A percentile compares a stretch with the other conserved stretches of the same genome.
Evolutionary conservation across 2,113 vertebrate genomes (phyloP).

Genomic region (Alligator sinensis): DNA sequence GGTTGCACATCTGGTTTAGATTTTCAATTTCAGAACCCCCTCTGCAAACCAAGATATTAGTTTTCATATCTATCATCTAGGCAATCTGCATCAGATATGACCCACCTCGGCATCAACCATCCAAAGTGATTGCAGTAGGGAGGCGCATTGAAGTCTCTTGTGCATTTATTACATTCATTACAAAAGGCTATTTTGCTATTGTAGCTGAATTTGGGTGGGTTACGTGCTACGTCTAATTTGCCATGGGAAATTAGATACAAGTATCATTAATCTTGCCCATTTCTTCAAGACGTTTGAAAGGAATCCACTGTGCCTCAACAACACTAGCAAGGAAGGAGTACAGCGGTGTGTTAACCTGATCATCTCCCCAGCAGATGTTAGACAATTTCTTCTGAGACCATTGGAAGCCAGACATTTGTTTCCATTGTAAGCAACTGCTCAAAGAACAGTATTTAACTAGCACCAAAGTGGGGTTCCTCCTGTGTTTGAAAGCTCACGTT

Average conservation of each 20-base stretch:
- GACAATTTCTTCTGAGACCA: not conserved
- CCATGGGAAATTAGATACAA: slow-evolving; percentile 59
- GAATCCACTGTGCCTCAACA: not conserved
- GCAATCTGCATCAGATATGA: slow-evolving; percentile 55
- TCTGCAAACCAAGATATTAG: slow-evolving; percentile 73
- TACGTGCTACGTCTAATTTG: slow-evolving; percentile 40
- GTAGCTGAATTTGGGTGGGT: not conserved
- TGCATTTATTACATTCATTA: slow-evolving; percentile 24
- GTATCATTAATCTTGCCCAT: slow-evolving; percentile 36
- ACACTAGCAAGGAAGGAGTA: not conserved
- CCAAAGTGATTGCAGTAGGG: slow-evolving; percentile 52
- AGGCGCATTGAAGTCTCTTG: slow-evolving; percentile 64
- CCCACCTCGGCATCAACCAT: slow-evolving; percentile 21
- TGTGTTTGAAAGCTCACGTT: not conserved
- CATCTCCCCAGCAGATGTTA: not conserved
- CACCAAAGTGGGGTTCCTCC: not conserved
- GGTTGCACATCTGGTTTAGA: slow-evolving; percentile 85
- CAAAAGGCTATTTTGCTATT: slow-evolving; percentile 31
- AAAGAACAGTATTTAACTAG: slow-evolving; percentile 28
- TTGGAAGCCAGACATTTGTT: slow-evolving; percentile 27
- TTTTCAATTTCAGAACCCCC: slow-evolving; percentile 80
- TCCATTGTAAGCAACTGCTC: slow-evolving; percentile 8
- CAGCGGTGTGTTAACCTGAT: not conserved
- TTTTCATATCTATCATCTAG: slow-evolving; percentile 74
- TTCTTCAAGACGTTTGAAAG: not conserved